phyloP scores from a whole-genome alignment of 2,888 invertebrate genomes.

The Aphelenchoides bicaudatus region DNA sequence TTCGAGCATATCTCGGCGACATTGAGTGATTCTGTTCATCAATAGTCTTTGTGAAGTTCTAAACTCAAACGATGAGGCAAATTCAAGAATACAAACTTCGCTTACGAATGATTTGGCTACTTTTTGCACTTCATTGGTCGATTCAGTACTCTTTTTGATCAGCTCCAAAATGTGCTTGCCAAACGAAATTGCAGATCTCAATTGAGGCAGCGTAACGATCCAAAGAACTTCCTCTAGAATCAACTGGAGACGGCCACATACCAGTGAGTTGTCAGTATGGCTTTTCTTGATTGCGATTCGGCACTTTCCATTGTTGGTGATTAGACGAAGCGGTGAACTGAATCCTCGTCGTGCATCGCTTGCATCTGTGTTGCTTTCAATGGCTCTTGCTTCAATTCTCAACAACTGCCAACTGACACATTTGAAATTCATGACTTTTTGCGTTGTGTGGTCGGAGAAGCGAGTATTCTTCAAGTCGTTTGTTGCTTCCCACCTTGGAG shows the following conservation, averaged over 20 bases:
- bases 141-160: conserved; percentile 64
- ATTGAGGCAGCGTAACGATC: conserved; percentile 68
- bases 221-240: conserved; percentile 92
- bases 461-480: conserved; percentile 84
- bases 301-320: conserved; percentile 89
- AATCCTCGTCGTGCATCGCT: conserved; percentile 40
- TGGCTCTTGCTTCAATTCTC: conserved; percentile 81
- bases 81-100: not conserved
- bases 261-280: conserved; percentile 79
- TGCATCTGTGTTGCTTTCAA: conserved; percentile 34
- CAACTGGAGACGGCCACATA: conserved; percentile 83
- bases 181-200: conserved; percentile 69
- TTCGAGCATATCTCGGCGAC: conserved; percentile 12
- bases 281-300: conserved; percentile 88
- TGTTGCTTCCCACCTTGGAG: conserved; percentile 75
- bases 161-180: conserved; percentile 77
- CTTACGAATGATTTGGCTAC: conserved; percentile 4
- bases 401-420: conserved; percentile 93
- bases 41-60: conserved; percentile 9
- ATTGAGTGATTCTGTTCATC: conserved; percentile 8
- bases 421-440: conserved; percentile 90
- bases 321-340: conserved; percentile 74
- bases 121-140: not conserved
- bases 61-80: not conserved
- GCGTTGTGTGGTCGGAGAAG: conserved; percentile 80